These are phyloP conservation scores for Noctua janthina DNA, from an alignment of 2,888 invertebrate species.

Conservation along the genomic window DNA sequence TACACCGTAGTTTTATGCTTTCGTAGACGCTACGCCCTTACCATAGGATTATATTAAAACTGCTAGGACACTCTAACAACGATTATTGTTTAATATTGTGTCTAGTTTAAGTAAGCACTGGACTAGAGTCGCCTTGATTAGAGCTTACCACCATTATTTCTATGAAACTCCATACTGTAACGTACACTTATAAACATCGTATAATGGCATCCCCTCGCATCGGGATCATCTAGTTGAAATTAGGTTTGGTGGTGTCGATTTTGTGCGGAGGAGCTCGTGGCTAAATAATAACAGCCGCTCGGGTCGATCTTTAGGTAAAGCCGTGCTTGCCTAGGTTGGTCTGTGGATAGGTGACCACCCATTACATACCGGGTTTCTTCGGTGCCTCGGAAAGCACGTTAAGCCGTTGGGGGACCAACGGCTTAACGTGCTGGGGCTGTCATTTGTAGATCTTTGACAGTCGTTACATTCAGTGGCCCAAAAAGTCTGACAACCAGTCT, in stretches of 20 bases:
- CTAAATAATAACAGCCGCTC: no score
- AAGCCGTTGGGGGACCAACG: no score
- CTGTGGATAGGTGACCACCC: no score
- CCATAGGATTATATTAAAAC: background rate
- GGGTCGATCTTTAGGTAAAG: no score
- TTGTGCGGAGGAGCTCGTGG: background rate
- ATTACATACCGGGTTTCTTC: no score
- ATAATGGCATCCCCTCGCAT: background rate
- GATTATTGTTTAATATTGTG: background rate
- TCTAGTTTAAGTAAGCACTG: background rate
- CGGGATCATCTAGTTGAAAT: background rate
- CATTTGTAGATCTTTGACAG: no score
- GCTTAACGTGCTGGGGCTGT: no score
- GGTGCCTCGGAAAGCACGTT: no score
- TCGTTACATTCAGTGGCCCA: no score
- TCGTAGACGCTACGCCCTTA: conserved; percentile 36
- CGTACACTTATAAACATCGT: background rate
- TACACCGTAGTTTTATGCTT: background rate
- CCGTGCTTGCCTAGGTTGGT: no score
- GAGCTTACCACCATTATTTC: background rate
- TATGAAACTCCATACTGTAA: background rate
- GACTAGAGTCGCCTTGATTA: background rate
- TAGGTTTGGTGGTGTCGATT: background rate
- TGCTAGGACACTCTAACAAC: background rate
- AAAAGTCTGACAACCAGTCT: no score